Evolutionary conservation across 2,888 invertebrate species (phyloP).

Genomic region (Pilophorus perplexus): DNA sequence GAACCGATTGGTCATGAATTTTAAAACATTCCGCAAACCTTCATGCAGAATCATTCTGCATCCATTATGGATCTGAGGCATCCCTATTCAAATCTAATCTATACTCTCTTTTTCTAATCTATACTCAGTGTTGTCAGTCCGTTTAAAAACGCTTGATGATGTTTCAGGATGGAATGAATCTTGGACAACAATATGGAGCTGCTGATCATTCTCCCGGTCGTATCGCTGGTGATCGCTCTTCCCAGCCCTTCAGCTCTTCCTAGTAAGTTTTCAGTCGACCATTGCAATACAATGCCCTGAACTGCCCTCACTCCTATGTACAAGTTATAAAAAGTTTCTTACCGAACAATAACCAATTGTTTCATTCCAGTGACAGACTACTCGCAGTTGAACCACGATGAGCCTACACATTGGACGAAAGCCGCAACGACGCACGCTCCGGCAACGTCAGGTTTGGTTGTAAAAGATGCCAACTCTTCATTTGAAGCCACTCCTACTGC

Average conservation of each 20-base stretch:
- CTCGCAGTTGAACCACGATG: constrained; percentile 48
- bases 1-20: too few relatives aligned
- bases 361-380: constrained; percentile 47
- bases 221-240: constrained; percentile 44
- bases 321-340: too few relatives aligned
- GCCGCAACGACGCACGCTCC: constrained; percentile 43
- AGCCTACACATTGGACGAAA: constrained; percentile 48
- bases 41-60: too few relatives aligned
- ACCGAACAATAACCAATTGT: too few relatives aligned
- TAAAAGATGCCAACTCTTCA: constrained; percentile 5
- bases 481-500: constrained; percentile 3
- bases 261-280: constrained; percentile 34
- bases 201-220: constrained; percentile 38
- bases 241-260: constrained; percentile 44
- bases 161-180: constrained; percentile 39
- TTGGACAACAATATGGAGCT: constrained; percentile 38
- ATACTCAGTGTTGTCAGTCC: too few relatives aligned
- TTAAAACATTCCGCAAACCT: too few relatives aligned
- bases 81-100: too few relatives aligned
- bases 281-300: too few relatives aligned
- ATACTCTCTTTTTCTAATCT: too few relatives aligned
- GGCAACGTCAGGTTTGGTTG: constrained; percentile 10
- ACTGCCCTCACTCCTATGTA: too few relatives aligned
- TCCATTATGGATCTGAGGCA: too few relatives aligned
- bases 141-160: not conserved